These are phyloP conservation scores for Rapana venosa DNA, from an alignment of 2,888 invertebrate genomes.

Conservation along the genomic window DNA sequence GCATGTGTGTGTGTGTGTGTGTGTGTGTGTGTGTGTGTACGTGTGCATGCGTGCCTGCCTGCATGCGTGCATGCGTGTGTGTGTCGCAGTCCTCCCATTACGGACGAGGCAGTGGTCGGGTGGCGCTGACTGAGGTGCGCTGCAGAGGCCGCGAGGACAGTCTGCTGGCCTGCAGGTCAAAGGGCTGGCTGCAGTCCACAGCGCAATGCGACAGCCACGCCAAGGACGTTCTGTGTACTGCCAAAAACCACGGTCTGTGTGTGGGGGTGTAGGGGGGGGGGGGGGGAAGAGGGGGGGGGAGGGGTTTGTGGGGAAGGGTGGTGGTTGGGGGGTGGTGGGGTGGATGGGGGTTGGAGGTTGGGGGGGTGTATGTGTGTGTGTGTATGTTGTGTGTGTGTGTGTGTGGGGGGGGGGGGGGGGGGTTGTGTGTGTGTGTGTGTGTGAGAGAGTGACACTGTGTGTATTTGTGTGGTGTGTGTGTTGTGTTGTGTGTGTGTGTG, in stretches of 20 bases:
- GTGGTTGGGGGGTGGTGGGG: too few species aligned
- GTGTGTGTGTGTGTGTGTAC: neutral
- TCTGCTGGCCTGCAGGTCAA: constrained; percentile 50
- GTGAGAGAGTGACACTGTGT: too few species aligned
- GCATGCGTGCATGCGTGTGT: neutral
- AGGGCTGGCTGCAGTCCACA: constrained; percentile 59
- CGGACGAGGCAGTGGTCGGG: constrained; percentile 22
- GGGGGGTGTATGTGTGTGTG: too few species aligned
- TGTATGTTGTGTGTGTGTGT: too few species aligned
- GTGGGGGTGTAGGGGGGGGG: too few species aligned
- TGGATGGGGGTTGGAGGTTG: too few species aligned
- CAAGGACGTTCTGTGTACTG: constrained; percentile 67
- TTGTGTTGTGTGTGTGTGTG: too few species aligned
- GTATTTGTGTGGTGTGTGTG: too few species aligned
- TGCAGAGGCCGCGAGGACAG: neutral
- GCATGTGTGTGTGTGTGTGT: neutral
- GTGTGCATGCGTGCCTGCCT: neutral
- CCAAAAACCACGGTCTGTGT: constrained; percentile 51
- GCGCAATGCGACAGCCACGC: constrained; percentile 56
- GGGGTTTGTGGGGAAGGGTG: too few species aligned
- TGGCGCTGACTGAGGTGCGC: neutral
- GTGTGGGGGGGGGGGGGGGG: too few species aligned
- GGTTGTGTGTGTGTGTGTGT: too few species aligned
- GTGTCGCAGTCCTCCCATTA: constrained; percentile 22
- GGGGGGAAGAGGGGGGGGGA: too few species aligned